Evolutionary conservation across 2,888 invertebrate genomes (phyloP).

Genomic region (Xanthorhoe designata): DNA sequence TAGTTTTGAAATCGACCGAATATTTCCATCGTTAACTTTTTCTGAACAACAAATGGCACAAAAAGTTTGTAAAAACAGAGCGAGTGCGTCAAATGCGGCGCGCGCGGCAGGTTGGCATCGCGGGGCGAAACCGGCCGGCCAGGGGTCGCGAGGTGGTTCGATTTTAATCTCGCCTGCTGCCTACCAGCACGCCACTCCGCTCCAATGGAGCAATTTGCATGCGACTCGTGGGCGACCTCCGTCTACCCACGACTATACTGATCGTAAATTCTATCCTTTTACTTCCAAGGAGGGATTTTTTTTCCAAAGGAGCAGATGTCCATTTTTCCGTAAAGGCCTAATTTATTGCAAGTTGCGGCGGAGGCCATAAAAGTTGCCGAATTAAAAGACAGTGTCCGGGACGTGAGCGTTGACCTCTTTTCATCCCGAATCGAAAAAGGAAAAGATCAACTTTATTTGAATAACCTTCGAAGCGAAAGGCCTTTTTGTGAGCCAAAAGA

Average conservation of each 20-base stretch:
- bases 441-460: constrained; percentile 46
- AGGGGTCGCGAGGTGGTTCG: constrained; percentile 65
- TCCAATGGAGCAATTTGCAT: constrained; percentile 82
- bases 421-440: constrained; percentile 43
- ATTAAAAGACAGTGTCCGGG: constrained; percentile 69
- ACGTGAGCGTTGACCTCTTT: constrained; percentile 69
- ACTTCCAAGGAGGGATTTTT: constrained; percentile 76
- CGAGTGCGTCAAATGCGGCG: constrained; percentile 18
- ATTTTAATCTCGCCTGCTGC: constrained; percentile 69
- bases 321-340: constrained; percentile 79
- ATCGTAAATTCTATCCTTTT: constrained; percentile 84
- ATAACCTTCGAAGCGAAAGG: constrained; percentile 40
- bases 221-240: constrained; percentile 78
- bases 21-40: constrained; percentile 32
- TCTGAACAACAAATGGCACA: constrained; percentile 28
- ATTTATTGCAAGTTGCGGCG: constrained; percentile 79
- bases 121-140: constrained; percentile 41
- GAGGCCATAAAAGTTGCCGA: constrained; percentile 72
- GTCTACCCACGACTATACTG: constrained; percentile 80
- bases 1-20: constrained; percentile 20
- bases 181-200: constrained; percentile 64
- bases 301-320: constrained; percentile 77
- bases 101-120: constrained; percentile 32
- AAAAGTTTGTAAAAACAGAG: constrained; percentile 26
- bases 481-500: constrained; percentile 38